These are phyloP conservation scores for Gordius sp. DNA, from an alignment of 2,888 invertebrate species.

Conservation along the genomic window DNA sequence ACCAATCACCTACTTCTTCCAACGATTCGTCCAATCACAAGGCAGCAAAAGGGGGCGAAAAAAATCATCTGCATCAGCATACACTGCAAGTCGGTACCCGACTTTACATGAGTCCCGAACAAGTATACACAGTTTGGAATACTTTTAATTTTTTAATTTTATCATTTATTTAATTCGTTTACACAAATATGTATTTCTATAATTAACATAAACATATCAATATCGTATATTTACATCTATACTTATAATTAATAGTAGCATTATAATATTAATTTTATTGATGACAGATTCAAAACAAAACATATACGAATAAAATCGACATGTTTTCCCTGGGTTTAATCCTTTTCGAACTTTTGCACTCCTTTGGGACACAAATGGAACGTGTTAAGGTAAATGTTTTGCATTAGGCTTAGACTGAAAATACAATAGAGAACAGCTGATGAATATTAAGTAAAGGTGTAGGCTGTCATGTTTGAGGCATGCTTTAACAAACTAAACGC, in stretches of 20 bases:
- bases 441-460: too few relatives aligned
- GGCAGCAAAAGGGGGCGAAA: background rate
- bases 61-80: conserved; percentile 23
- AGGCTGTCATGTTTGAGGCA: too few relatives aligned
- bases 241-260: too few relatives aligned
- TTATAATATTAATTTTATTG: too few relatives aligned
- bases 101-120: conserved; percentile 93
- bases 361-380: conserved; percentile 71
- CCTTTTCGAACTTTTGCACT: conserved; percentile 62
- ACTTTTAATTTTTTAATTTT: conserved; percentile 11
- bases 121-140: conserved; percentile 31
- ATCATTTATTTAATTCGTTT: conserved; percentile 15
- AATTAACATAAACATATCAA: background rate
- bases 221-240: too few relatives aligned
- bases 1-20: background rate
- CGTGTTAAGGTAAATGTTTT: conserved; percentile 34
- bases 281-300: conserved; percentile 24
- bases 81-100: conserved; percentile 49
- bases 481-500: too few relatives aligned
- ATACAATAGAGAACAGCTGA: too few relatives aligned
- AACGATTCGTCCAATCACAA: background rate
- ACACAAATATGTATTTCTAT: background rate
- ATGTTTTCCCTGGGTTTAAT: conserved; percentile 41
- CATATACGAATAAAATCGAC: conserved; percentile 32
- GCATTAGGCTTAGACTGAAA: too few relatives aligned